Evolutionary conservation across 2,113 vertebrate genomes (phyloP), one percentile per base, ranked within the genome.

Genomic region (Lota lota): DNA sequence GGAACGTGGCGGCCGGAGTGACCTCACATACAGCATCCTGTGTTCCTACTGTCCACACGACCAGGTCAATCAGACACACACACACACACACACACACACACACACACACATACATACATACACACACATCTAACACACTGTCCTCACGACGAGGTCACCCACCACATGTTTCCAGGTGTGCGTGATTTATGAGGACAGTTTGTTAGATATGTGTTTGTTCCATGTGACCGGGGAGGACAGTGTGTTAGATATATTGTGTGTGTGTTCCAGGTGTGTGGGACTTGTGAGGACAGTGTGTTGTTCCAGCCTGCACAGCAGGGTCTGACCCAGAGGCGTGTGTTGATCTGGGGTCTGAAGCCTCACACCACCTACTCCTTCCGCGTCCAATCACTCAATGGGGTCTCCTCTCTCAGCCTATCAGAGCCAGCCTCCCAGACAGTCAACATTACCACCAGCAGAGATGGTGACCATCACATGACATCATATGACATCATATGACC

Each of bases 391-490:
- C 67, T 92, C 79, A 95, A 94, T 0, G 93, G 91, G 0, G 94
- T 93, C 22, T 94, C 94, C 0, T 68, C 85, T 0, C 51, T 85
- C 72, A 93, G 93, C 84, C 74, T 83, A 1, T 82, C 85, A 0
- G 87, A 90, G 0, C 85, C 91, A 0, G 85, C 89, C 0, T 89
- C 87, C 0, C 88, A 91, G 59, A 70, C 77, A 2, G 78, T 95
- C 60, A 95, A 94, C 47, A 78, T 95, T 75, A 95, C 93, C 81
- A 95, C 92, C 12, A 93, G 90, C 86, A 91, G 85, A 14, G 91
- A 95, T 0, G 93, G 94, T 95, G 67, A 4, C 1, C 18, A 58
- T 33, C 28, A 33, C 28, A 33, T 33, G 28, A 33, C 28, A 33
- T 33, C 28, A 5, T 33, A 33, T 33, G 28, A 33, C 28, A 33